phyloP scores from a whole-genome alignment of 1,140 invertebrate genomes.

The Pentalonia nigronervosa region DNA sequence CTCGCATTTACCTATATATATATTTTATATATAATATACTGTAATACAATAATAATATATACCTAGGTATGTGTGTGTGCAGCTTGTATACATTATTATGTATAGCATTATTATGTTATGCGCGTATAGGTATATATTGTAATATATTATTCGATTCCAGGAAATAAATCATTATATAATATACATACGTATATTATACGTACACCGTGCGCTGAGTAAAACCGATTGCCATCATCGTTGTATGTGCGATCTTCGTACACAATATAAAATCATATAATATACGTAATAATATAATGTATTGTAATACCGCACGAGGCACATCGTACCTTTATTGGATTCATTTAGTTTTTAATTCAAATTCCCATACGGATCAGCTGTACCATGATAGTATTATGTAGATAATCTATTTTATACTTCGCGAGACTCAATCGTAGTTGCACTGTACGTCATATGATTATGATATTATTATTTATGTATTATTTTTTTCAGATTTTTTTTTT shows the following conservation, averaged over 20 bases:
- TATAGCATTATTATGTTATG: no score
- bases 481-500: not conserved
- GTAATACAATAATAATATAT: not conserved
- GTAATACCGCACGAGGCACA: not conserved
- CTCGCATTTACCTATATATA: not conserved
- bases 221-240: not conserved
- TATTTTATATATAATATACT: not conserved
- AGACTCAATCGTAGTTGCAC: not conserved
- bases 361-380: not conserved
- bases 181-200: not conserved
- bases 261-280: not conserved
- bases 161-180: slow-evolving; percentile 12
- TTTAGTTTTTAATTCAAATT: not conserved
- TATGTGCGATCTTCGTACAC: not conserved
- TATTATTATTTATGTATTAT: not conserved
- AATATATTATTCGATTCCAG: not conserved
- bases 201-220: not conserved
- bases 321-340: not conserved
- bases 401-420: not conserved
- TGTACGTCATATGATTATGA: not conserved
- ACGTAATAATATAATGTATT: not conserved
- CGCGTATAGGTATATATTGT: not conserved
- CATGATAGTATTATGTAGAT: not conserved
- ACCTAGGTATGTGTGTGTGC: not conserved
- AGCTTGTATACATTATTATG: no score